Evolutionary conservation across 2,113 vertebrate species (phyloP).

Genomic region (Paraplagusia blochii): DNA sequence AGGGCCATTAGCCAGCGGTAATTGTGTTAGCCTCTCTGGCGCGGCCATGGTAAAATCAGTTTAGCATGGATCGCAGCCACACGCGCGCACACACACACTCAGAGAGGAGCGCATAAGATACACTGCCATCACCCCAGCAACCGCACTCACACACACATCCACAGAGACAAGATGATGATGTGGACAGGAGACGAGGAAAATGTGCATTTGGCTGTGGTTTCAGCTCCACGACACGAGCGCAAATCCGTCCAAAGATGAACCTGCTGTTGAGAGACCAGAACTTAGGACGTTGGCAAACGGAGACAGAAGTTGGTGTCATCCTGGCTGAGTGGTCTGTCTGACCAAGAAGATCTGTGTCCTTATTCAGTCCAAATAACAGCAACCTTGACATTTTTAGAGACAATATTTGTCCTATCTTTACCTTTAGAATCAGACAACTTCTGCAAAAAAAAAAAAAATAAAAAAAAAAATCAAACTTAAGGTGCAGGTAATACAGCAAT

Average conservation of each 20-base stretch:
- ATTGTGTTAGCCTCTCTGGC: slow-evolving; percentile 94
- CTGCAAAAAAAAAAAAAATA: too few relatives aligned
- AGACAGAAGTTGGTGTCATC: not conserved
- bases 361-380: not conserved
- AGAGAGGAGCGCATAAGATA: slow-evolving; percentile 72
- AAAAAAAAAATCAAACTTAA: too few relatives aligned
- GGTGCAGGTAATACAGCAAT: too few relatives aligned
- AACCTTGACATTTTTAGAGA: too few relatives aligned
- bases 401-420: too few relatives aligned
- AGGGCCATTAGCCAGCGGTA: slow-evolving; percentile 94
- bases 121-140: slow-evolving; percentile 76
- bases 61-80: slow-evolving; percentile 94
- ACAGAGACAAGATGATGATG: slow-evolving; percentile 64
- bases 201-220: slow-evolving; percentile 60
- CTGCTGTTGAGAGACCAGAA: slow-evolving; percentile 36
- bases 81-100: slow-evolving; percentile 51
- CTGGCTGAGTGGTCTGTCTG: not conserved
- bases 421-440: not conserved
- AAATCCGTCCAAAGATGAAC: slow-evolving; percentile 42
- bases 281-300: slow-evolving; percentile 10
- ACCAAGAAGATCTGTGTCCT: too few relatives aligned
- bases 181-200: slow-evolving; percentile 48
- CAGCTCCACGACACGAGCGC: slow-evolving; percentile 33
- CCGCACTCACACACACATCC: slow-evolving; percentile 62
- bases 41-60: slow-evolving; percentile 93